A percentile compares a stretch with the other conserved stretches of the same genome.
Conservation (phyloP, 2,888 invertebrate genomes). For the Rhamnusium bicolor region DNA sequence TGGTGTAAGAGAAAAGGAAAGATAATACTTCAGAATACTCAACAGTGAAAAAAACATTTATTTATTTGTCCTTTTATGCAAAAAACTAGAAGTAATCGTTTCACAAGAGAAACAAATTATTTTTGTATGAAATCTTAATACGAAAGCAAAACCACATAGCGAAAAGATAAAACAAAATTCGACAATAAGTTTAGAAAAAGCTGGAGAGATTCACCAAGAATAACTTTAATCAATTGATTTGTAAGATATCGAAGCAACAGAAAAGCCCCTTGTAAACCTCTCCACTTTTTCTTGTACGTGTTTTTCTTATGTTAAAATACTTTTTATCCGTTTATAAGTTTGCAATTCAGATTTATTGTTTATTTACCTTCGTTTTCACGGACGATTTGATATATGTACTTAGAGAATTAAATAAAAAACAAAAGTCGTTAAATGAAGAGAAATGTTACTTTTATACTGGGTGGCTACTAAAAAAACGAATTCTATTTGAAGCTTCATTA, state of each 20-base stretch:
- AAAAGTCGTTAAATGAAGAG: no score
- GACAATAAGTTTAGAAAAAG: slow-evolving; percentile 12
- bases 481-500: no score
- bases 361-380: no score
- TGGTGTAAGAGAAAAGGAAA: no score
- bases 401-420: no score
- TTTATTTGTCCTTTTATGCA: background rate
- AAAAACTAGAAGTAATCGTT: background rate
- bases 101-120: background rate
- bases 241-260: slow-evolving; percentile 11
- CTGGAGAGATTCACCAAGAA: slow-evolving; percentile 13
- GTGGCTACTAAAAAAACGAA: no score
- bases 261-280: background rate
- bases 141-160: background rate
- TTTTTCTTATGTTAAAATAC: background rate
- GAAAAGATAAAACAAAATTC: slow-evolving; percentile 26
- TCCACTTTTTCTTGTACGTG: slow-evolving; percentile 6
- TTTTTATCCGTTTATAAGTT: background rate
- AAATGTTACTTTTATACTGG: no score
- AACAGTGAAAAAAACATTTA: background rate
- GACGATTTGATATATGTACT: no score
- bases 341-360: background rate
- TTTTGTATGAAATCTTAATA: background rate
- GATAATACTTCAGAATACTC: background rate
- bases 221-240: slow-evolving; percentile 26